Conservation (phyloP, 2,888 invertebrate species). For the Sinopyrophorus schimmeli region DNA sequence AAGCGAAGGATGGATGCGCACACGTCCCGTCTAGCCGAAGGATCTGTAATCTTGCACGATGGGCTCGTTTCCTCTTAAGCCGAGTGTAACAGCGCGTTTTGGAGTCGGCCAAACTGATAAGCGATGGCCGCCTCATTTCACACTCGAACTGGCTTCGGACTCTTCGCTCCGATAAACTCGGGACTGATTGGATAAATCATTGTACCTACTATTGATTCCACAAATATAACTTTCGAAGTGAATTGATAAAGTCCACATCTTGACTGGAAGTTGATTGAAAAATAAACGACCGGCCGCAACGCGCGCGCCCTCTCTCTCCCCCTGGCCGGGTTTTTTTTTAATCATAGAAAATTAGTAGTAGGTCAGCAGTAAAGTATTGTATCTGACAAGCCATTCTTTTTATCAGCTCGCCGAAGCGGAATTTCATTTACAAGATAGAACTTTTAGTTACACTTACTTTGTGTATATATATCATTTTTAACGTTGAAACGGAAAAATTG, state of each 20-base stretch:
- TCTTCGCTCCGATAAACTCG: constrained; percentile 46
- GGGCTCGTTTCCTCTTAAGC: constrained; percentile 47
- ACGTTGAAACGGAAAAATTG: no score
- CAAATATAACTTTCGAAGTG: constrained; percentile 40
- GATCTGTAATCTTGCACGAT: constrained; percentile 48
- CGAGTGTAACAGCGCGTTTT: constrained; percentile 44
- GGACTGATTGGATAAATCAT: constrained; percentile 49
- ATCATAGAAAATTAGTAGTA: no score
- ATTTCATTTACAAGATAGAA: no score
- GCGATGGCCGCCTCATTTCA: constrained; percentile 47
- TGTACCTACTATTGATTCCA: constrained; percentile 44
- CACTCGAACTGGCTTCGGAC: constrained; percentile 43
- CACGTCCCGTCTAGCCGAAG: constrained; percentile 40
- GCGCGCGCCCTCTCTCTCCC: no score
- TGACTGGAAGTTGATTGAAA: constrained; percentile 38
- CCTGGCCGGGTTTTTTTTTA: no score
- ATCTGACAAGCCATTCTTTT: no score
- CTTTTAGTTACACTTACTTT: no score
- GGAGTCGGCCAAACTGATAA: constrained; percentile 40
- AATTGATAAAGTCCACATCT: constrained; percentile 34
- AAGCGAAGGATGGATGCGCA: no score
- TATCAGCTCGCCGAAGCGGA: no score
- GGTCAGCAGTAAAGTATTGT: no score
- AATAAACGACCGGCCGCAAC: constrained; percentile 36
- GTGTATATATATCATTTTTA: no score